Evolutionary conservation across 2,888 invertebrate genomes (phyloP).

Genomic region (Pyrrhosoma nymphula): DNA sequence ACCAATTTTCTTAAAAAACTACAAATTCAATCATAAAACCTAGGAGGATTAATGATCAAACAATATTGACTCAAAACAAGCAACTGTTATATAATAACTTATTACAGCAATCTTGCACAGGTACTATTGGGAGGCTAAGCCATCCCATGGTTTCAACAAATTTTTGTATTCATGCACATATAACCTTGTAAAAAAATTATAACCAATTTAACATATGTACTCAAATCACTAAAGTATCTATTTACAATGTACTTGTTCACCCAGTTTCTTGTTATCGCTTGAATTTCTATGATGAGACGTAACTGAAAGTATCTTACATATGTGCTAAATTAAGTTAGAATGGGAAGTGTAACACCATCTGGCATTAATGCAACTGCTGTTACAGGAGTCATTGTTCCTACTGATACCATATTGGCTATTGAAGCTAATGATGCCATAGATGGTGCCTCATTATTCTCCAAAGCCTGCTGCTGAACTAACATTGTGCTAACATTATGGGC

Average conservation of each 20-base stretch:
- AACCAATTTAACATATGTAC: conserved; percentile 21
- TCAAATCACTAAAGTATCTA: not conserved
- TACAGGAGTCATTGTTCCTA: conserved; percentile 65
- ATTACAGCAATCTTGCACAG: conserved; percentile 16
- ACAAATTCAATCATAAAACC: not conserved
- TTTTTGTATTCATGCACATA: not conserved
- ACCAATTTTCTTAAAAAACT: not conserved
- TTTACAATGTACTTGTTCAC: not conserved
- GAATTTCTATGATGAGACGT: not conserved
- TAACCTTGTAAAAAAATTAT: conserved; percentile 52
- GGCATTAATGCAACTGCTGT: conserved; percentile 69
- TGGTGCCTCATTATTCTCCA: conserved; percentile 36
- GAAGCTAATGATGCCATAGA: conserved; percentile 68
- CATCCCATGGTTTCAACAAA: not conserved
- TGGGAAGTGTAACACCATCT: conserved; percentile 69
- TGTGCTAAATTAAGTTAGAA: conserved; percentile 68
- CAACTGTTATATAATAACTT: not conserved
- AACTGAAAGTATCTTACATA: conserved; percentile 17
- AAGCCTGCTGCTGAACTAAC: conserved; percentile 44
- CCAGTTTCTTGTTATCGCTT: conserved; percentile 41
- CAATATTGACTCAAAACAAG: not conserved
- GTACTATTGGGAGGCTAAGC: conserved; percentile 37
- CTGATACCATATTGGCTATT: conserved; percentile 68
- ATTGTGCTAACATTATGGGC: conserved; percentile 52
- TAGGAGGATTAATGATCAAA: conserved; percentile 6